These are phyloP conservation scores for Pachymerium ferrugineum DNA, from an alignment of 2,888 invertebrate species.

Conservation along the genomic window DNA sequence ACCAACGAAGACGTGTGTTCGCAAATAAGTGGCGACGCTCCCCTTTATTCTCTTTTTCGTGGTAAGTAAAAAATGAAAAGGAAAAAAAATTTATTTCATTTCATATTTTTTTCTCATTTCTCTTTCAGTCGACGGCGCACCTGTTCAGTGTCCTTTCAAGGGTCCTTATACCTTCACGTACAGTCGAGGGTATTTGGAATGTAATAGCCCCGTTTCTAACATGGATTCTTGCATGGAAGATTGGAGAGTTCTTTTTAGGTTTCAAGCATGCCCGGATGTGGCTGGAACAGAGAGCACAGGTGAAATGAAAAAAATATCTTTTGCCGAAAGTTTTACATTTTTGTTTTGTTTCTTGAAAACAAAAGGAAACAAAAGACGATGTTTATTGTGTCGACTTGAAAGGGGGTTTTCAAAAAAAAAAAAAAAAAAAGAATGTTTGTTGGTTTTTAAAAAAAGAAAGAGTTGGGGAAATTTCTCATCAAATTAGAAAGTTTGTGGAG, in stretches of 20 bases:
- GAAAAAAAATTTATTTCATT: neutral
- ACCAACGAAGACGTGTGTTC: conserved; percentile 43
- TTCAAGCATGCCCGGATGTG: conserved; percentile 38
- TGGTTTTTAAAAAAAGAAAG: too few species aligned
- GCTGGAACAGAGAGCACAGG: conserved; percentile 36
- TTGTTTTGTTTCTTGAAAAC: too few species aligned
- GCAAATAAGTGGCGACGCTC: conserved; percentile 47
- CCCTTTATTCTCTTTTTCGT: conserved; percentile 47
- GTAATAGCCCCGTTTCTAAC: conserved; percentile 36
- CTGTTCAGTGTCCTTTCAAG: conserved; percentile 45
- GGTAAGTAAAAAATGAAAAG: conserved; percentile 43
- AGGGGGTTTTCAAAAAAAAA: neutral
- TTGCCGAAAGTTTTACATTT: too few species aligned
- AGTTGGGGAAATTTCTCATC: too few species aligned
- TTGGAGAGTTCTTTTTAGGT: conserved; percentile 36
- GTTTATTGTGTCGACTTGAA: too few species aligned
- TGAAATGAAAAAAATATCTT: neutral
- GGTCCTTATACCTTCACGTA: conserved; percentile 46
- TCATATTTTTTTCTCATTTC: too few species aligned
- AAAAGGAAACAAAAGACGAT: neutral
- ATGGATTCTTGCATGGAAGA: conserved; percentile 38
- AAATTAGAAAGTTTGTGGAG: too few species aligned
- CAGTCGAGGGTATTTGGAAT: conserved; percentile 38
- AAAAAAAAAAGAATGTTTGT: neutral
- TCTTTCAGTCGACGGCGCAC: conserved; percentile 41